Evolutionary conservation across 1,140 invertebrate species (phyloP).

Genomic region (Latrodectus geometricus): DNA sequence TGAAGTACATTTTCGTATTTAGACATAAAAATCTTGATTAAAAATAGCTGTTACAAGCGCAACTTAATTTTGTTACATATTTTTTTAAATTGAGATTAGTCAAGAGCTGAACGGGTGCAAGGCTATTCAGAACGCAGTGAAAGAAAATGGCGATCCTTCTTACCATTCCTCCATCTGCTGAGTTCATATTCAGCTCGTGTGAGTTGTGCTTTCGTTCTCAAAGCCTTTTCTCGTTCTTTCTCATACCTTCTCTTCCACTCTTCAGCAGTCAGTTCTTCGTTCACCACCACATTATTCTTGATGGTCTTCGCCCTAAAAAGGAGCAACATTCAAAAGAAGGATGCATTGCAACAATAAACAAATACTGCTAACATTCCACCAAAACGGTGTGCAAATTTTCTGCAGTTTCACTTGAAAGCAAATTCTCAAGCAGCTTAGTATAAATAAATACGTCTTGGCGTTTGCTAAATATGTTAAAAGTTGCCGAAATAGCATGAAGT

Average conservation of each 20-base stretch:
- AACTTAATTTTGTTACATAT: no score
- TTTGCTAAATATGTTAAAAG: no score
- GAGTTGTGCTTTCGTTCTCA: constrained; percentile 88
- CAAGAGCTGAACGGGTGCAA: no score
- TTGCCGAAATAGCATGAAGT: no score
- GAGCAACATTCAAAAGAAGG: not conserved
- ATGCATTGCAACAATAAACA: not conserved
- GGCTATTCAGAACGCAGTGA: not conserved
- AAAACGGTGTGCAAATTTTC: not conserved
- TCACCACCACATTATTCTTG: constrained; percentile 99
- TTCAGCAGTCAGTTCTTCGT: constrained; percentile 98
- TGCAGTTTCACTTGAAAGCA: no score
- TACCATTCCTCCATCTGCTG: constrained; percentile 72
- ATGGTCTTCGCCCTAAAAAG: constrained; percentile 92
- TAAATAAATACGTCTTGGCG: no score
- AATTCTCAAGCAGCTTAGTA: no score
- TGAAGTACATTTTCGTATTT: no score
- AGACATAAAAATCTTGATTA: no score
- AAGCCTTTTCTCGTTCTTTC: constrained; percentile 96
- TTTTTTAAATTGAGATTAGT: no score
- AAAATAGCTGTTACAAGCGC: no score
- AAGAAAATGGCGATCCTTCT: constrained; percentile 4
- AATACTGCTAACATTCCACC: not conserved
- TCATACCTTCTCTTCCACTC: constrained; percentile 99
- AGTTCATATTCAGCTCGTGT: constrained; percentile 92